Conservation (phyloP, 2,888 invertebrate species). For the Arge pagana region DNA sequence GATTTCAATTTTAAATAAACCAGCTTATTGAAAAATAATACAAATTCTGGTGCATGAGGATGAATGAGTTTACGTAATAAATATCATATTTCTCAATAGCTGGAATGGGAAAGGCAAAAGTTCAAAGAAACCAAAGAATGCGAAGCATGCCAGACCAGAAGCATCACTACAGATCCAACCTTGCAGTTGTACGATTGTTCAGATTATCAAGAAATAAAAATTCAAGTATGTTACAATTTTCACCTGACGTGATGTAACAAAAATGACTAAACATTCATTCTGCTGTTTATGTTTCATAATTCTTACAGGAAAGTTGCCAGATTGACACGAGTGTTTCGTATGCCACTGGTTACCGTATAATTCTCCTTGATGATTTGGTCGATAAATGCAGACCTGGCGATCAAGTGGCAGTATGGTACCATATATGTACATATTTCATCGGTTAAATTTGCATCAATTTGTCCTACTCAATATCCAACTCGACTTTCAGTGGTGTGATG, state of each 20-base stretch:
- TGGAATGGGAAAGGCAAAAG: slow-evolving; percentile 50
- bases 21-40: too few species aligned
- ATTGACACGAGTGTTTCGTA: slow-evolving; percentile 53
- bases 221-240: slow-evolving; percentile 69
- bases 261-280: slow-evolving; percentile 1
- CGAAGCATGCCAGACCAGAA: slow-evolving; percentile 42
- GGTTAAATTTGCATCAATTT: slow-evolving; percentile 10
- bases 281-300: neutral
- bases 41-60: too few species aligned
- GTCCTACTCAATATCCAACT: slow-evolving; percentile 7
- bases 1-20: slow-evolving; percentile 5
- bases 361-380: slow-evolving; percentile 74
- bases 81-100: slow-evolving; percentile 51
- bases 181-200: slow-evolving; percentile 70
- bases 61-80: too few species aligned
- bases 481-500: slow-evolving; percentile 71
- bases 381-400: slow-evolving; percentile 89
- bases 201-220: slow-evolving; percentile 85
- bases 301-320: slow-evolving; percentile 74
- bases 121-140: slow-evolving; percentile 47
- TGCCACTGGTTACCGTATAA: slow-evolving; percentile 43
- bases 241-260: neutral
- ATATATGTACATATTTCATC: slow-evolving; percentile 22
- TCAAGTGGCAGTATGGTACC: slow-evolving; percentile 81
- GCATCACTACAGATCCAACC: slow-evolving; percentile 58